Evolutionary conservation across 2,113 vertebrate genomes (phyloP).

Genomic region (Nicator chloris): DNA sequence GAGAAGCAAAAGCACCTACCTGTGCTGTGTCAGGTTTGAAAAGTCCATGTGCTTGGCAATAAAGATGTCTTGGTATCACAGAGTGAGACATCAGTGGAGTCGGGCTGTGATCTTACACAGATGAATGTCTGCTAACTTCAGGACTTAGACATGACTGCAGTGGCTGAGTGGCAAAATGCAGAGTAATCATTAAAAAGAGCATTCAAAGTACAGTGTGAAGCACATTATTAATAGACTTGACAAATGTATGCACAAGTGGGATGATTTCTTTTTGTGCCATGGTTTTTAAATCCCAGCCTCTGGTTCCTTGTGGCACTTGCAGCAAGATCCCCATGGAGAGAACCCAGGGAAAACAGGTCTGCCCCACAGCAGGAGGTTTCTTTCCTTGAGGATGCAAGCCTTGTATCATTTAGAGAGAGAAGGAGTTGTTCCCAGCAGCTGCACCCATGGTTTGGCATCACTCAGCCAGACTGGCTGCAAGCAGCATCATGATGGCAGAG

Average conservation of each 20-base stretch:
- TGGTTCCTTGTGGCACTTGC: neutral
- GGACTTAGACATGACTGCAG: neutral
- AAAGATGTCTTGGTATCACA: neutral
- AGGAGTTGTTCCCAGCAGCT: neutral
- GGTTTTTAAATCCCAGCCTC: neutral
- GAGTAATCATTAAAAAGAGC: neutral
- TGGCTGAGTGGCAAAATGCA: neutral
- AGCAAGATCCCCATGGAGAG: neutral
- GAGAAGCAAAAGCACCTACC: neutral
- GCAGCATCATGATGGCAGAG: neutral
- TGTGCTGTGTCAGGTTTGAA: neutral
- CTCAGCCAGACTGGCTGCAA: neutral
- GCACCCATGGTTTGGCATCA: neutral
- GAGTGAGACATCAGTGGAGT: neutral
- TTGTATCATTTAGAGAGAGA: neutral
- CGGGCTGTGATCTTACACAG: neutral
- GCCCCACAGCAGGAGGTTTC: neutral
- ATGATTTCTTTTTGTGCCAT: neutral
- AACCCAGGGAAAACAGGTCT: neutral
- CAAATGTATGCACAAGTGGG: neutral
- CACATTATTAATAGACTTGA: neutral
- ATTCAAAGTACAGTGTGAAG: neutral
- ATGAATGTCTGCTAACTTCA: neutral
- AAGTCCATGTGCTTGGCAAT: neutral
- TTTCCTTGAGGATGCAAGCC: neutral